Percentiles rank a stretch among this genome's conserved stretches.
Conservation (phyloP, 2,113 vertebrate genomes). For the Eptesicus fuscus region DNA sequence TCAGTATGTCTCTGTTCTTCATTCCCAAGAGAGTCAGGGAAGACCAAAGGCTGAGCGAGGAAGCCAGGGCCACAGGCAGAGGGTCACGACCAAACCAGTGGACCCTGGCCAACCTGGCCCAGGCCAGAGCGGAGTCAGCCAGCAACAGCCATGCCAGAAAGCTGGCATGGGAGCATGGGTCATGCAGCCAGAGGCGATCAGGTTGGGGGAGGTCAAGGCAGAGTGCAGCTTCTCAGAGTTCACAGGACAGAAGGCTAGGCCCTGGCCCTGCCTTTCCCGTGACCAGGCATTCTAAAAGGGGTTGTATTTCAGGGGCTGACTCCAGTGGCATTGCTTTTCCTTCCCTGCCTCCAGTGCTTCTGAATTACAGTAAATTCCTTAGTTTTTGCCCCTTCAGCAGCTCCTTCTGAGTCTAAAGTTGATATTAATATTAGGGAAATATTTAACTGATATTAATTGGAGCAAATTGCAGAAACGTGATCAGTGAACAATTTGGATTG, state of each 20-base stretch:
- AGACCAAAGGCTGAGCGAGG: neutral
- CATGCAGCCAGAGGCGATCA: neutral
- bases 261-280: neutral
- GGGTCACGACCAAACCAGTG: neutral
- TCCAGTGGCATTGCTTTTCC: neutral
- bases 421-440: constrained; percentile 4
- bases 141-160: neutral
- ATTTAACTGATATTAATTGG: neutral
- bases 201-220: constrained; percentile 9
- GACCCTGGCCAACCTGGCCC: neutral
- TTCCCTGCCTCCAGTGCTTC: neutral
- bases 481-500: neutral
- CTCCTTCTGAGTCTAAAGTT: neutral
- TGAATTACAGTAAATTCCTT: neutral
- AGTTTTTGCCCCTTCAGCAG: neutral
- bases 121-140: neutral
- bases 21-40: neutral
- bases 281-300: neutral
- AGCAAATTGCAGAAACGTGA: neutral
- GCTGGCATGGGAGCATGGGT: neutral
- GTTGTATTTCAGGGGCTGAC: neutral
- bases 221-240: neutral
- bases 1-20: neutral
- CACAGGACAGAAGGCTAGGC: neutral
- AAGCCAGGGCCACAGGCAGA: neutral